Percentiles rank a stretch among this genome's conserved stretches.
These are phyloP conservation scores for Astropecten irregularis DNA, from an alignment of 53 echinoderm and acorn worm species.

Conservation along the genomic window DNA sequence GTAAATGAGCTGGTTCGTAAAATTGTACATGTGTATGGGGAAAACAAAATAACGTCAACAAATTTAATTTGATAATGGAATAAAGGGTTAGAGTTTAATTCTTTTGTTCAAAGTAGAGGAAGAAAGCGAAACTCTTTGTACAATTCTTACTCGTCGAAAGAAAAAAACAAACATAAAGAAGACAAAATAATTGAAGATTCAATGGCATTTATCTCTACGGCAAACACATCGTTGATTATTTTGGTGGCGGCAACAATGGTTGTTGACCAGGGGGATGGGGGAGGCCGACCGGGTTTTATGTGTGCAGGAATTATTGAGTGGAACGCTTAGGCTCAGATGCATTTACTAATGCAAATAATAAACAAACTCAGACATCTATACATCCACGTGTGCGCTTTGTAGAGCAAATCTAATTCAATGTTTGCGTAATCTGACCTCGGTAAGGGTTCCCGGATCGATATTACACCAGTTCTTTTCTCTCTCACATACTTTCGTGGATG, in stretches of 20 bases:
- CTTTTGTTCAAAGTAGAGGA: too few relatives aligned
- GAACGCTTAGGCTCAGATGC: background rate
- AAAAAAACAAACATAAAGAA: too few relatives aligned
- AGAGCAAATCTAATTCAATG: background rate
- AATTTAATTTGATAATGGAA: too few relatives aligned
- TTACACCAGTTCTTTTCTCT: too few relatives aligned
- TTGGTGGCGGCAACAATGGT: background rate
- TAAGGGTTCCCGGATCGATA: background rate
- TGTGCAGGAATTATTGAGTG: background rate
- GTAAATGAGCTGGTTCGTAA: too few relatives aligned
- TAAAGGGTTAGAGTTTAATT: too few relatives aligned
- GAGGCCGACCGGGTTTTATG: background rate
- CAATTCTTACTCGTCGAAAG: too few relatives aligned
- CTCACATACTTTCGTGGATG: too few relatives aligned
- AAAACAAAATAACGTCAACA: too few relatives aligned
- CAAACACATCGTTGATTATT: background rate
- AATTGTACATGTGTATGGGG: too few relatives aligned
- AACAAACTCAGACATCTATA: slow-evolving; percentile 1
- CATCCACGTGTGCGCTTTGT: background rate
- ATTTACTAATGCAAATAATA: slow-evolving; percentile 12
- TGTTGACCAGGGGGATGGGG: slow-evolving; percentile 19
- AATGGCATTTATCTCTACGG: background rate
- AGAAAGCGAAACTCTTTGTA: too few relatives aligned
- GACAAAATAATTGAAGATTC: background rate
- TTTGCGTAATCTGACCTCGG: slow-evolving; percentile 3